These are phyloP conservation scores for Deilephila elpenor DNA, from an alignment of 2,888 invertebrate genomes.

Conservation along the genomic window DNA sequence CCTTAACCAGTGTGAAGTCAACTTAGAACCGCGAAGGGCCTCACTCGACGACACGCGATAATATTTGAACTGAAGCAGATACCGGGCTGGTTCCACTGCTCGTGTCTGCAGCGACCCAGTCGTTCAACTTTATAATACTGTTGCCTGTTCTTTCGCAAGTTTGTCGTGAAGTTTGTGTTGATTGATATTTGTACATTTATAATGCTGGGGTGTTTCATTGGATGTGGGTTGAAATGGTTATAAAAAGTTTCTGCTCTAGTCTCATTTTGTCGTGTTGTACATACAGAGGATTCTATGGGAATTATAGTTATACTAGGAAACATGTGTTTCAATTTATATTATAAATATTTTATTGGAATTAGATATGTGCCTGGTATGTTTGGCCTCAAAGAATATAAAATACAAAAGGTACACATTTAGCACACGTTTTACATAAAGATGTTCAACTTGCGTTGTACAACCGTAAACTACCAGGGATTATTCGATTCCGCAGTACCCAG, in stretches of 20 bases:
- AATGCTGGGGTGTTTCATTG: background rate
- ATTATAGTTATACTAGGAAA: too few relatives aligned
- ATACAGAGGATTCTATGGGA: too few relatives aligned
- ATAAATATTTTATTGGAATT: too few relatives aligned
- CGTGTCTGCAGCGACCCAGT: slow-evolving; percentile 10
- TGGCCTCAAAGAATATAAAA: too few relatives aligned
- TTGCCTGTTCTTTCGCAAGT: slow-evolving; percentile 20
- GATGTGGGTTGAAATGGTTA: background rate
- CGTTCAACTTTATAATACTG: slow-evolving; percentile 28
- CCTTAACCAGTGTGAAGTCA: background rate
- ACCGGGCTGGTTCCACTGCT: slow-evolving; percentile 14
- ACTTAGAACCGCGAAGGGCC: slow-evolving; percentile 17
- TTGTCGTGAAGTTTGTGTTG: slow-evolving; percentile 18
- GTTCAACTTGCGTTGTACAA: too few relatives aligned
- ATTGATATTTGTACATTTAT: slow-evolving; percentile 16
- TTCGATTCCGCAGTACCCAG: too few relatives aligned
- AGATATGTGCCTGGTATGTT: too few relatives aligned
- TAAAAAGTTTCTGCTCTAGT: background rate
- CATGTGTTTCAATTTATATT: too few relatives aligned
- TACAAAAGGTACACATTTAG: too few relatives aligned
- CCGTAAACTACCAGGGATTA: too few relatives aligned
- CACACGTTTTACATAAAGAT: too few relatives aligned
- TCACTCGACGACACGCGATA: slow-evolving; percentile 45
- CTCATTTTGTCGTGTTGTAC: background rate
- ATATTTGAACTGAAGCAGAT: slow-evolving; percentile 46